These are phyloP conservation scores for Oreocharis arfaki DNA, from an alignment of 2,113 vertebrate genomes.

Conservation along the genomic window DNA sequence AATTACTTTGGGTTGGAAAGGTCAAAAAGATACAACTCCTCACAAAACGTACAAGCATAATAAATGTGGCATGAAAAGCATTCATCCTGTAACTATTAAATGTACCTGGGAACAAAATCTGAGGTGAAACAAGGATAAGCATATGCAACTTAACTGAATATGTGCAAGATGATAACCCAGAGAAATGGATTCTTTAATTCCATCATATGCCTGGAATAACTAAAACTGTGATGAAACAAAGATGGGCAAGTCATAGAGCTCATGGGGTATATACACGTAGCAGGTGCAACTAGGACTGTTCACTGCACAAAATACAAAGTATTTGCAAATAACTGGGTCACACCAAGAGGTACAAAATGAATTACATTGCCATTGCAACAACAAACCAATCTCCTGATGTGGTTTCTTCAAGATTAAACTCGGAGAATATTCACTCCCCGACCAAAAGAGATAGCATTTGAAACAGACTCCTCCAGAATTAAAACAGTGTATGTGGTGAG, in stretches of 20 bases:
- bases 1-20: not conserved
- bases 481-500: fast-evolving
- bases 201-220: not conserved
- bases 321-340: not conserved
- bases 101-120: not conserved
- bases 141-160: not conserved
- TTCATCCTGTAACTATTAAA: not conserved
- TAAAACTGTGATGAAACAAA: not conserved
- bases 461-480: not conserved
- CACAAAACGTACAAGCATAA: not conserved
- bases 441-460: not conserved
- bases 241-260: not conserved
- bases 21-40: not conserved
- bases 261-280: not conserved
- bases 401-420: not conserved
- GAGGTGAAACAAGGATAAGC: not conserved
- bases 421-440: not conserved
- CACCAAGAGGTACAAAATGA: not conserved
- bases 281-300: not conserved
- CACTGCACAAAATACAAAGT: not conserved
- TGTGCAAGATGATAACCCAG: not conserved
- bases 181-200: not conserved
- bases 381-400: not conserved
- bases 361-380: not conserved
- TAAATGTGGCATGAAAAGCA: not conserved